Conservation (phyloP, 1,140 invertebrate genomes). For the Venturia canescens region DNA sequence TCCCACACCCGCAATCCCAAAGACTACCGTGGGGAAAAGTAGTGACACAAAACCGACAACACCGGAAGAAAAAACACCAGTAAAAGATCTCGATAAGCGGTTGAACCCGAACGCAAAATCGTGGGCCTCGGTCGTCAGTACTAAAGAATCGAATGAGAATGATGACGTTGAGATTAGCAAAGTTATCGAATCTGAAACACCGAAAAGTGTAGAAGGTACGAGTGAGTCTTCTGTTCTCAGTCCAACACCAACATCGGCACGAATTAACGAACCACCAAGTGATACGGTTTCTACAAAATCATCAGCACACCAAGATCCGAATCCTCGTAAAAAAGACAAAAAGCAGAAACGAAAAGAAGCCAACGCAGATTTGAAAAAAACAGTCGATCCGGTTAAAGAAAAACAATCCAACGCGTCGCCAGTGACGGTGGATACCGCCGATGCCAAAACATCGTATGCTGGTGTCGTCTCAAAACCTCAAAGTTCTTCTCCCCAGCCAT, state of each 20-base stretch:
- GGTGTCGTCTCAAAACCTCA: conserved; percentile 77
- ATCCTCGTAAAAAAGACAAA: conserved; percentile 43
- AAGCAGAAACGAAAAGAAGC: conserved; percentile 50
- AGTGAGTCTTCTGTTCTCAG: conserved; percentile 20
- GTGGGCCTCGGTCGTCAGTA: conserved; percentile 58
- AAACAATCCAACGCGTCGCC: conserved; percentile 36
- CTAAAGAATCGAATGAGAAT: conserved; percentile 33
- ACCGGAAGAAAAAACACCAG: conserved; percentile 54
- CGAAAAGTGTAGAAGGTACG: neutral
- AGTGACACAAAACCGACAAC: conserved; percentile 53
- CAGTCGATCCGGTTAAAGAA: conserved; percentile 28
- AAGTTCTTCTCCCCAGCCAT: conserved; percentile 49
- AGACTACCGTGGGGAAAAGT: conserved; percentile 40
- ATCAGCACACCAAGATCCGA: conserved; percentile 5
- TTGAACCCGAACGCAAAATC: conserved; percentile 57
- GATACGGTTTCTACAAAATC: neutral
- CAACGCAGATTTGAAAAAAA: neutral
- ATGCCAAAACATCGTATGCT: conserved; percentile 78
- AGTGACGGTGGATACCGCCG: conserved; percentile 37
- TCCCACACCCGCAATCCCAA: conserved; percentile 28
- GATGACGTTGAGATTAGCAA: conserved; percentile 14
- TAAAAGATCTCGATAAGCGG: conserved; percentile 45
- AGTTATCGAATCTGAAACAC: neutral
- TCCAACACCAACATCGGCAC: neutral
- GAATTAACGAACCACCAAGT: neutral